Conservation (phyloP, 2,797 vertebrate species). For the Aphelocoma californica region DNA sequence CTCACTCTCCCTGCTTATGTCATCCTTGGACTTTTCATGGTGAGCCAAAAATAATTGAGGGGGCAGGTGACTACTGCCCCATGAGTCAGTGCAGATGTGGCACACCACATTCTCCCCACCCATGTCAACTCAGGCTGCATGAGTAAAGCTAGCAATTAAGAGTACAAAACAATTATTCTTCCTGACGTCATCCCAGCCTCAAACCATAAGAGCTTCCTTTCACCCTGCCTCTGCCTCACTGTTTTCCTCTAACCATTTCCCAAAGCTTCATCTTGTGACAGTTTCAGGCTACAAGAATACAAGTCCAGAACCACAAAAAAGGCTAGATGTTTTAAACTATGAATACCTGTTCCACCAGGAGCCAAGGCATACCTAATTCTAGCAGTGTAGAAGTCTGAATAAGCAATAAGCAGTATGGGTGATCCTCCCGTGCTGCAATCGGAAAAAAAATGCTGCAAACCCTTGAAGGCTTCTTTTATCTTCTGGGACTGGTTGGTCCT, state of each 20-base stretch:
- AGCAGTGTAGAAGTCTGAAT: neutral
- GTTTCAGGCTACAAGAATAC: neutral
- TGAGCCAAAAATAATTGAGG: neutral
- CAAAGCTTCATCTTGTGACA: neutral
- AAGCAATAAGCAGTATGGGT: neutral
- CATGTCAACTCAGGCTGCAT: neutral
- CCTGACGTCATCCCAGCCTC: constrained; percentile 27
- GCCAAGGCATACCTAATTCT: neutral
- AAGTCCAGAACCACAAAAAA: neutral
- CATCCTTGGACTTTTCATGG: neutral
- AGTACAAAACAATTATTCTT: constrained; percentile 42
- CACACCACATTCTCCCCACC: neutral
- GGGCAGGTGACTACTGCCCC: neutral
- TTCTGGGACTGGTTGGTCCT: neutral
- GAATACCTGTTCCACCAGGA: neutral
- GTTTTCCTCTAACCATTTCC: neutral
- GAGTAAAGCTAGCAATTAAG: constrained; percentile 31
- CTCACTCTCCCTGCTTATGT: neutral
- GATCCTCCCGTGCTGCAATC: neutral
- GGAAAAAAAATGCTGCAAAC: neutral
- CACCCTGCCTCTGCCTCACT: neutral
- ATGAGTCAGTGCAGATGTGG: neutral
- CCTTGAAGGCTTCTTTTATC: neutral
- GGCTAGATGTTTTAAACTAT: neutral
- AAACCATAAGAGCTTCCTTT: constrained; percentile 30